Percentiles rank a stretch among this genome's conserved stretches.
phyloP scores from a whole-genome alignment of 2,113 vertebrate genomes.

The Neodontobutis hainanensis region DNA sequence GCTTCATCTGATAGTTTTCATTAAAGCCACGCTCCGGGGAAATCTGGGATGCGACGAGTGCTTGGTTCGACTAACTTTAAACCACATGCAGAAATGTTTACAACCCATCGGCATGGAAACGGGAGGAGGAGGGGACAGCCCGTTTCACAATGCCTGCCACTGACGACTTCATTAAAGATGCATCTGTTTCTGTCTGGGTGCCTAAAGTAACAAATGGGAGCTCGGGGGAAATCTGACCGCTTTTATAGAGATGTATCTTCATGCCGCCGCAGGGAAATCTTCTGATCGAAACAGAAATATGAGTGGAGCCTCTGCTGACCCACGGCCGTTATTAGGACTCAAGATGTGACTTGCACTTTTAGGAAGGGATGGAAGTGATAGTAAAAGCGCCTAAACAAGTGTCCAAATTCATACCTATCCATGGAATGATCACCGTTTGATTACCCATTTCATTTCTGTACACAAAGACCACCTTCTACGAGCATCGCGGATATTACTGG shows the following conservation, averaged over 20 bases:
- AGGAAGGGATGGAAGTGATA: not conserved
- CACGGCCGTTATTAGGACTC: not conserved
- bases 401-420: no score
- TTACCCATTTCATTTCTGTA: not conserved
- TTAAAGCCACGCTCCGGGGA: slow-evolving; percentile 47
- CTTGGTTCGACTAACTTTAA: slow-evolving; percentile 19
- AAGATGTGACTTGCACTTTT: not conserved
- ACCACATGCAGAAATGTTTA: slow-evolving; percentile 24
- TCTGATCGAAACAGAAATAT: slow-evolving; percentile 4
- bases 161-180: slow-evolving; percentile 41
- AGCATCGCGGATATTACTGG: slow-evolving; percentile 41
- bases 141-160: slow-evolving; percentile 16
- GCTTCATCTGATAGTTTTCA: slow-evolving; percentile 35
- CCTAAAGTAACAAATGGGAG: slow-evolving; percentile 21
- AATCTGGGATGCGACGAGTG: slow-evolving; percentile 34
- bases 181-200: slow-evolving; percentile 30
- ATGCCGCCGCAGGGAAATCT: slow-evolving; percentile 1
- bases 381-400: not conserved
- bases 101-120: not conserved
- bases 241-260: slow-evolving; percentile 9
- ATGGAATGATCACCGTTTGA: no score
- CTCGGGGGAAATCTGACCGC: slow-evolving; percentile 27
- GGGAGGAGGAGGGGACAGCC: not conserved
- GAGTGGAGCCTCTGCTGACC: not conserved
- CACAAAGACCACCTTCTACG: slow-evolving; percentile 2